Evolutionary conservation across 2,888 invertebrate genomes (phyloP), one percentile per base, ranked within the genome.

Genomic region (Trachelus iudaicus): DNA sequence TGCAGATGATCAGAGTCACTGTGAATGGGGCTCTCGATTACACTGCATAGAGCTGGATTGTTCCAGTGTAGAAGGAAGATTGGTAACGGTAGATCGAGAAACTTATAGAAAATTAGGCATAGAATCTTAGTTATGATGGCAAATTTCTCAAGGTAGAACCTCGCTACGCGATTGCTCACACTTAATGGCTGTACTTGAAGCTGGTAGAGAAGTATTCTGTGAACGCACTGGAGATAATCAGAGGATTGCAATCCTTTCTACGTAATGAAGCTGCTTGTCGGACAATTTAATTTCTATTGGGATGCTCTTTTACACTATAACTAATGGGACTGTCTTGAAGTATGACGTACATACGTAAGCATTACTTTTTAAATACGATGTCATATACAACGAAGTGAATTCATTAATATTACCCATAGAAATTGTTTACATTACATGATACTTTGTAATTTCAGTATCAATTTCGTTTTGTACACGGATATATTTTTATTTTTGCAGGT

Each of bases 11-110:
- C 92, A 92, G 68, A 92, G 92, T 73, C 93, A 93, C 86, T 92
- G 93, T 81, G 92, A 93, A 76, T 93, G 93, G 92, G 94, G 93
- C 33, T 92, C 92, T 35, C 89, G 92, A 30, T 88, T 93, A 2
- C 92, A 93, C 84, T 92, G 92, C 85, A 92, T 94, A 83, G 93
- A 94, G 81, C 92, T 93, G 77, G 93, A 93, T 81, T 93, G 93
- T 83, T 91, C 87, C 81, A 91, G 91, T 75, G 91, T 92, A 73
- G 92, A 92, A 82, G 92, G 93, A 74, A 91, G 91, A 79, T 91
- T 93, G 73, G 92, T 92, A 73, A 93, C 90, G 40, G 91, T 91
- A 34, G 90, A 91, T 75, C 87, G 93, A 81, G 93, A 93, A 85
- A 92, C 92, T 33, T 93, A 92, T 86, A 90, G 92, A 83, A 91